Evolutionary conservation across 2,888 invertebrate species (phyloP).

Genomic region (Heliconius erato): DNA sequence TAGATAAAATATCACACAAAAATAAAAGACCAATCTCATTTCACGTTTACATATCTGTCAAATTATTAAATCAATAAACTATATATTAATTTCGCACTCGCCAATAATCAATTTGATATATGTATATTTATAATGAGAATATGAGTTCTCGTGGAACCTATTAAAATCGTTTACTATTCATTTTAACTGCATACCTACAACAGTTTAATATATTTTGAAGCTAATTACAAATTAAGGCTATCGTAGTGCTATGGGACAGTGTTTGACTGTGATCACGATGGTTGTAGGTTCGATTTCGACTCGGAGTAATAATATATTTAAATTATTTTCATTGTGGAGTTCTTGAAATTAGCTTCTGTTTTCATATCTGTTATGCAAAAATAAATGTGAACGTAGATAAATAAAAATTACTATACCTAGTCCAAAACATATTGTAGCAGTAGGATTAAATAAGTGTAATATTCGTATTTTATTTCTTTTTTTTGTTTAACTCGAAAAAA

Average conservation of each 20-base stretch:
- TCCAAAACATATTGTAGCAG: no score
- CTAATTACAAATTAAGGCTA: constrained; percentile 6
- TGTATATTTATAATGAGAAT: constrained; percentile 19
- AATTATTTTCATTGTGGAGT: no score
- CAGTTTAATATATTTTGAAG: background rate
- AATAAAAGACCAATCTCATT: background rate
- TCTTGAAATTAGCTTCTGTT: no score
- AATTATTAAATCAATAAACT: background rate
- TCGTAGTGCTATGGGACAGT: background rate
- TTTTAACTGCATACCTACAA: background rate
- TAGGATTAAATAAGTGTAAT: no score
- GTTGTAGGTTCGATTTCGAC: background rate
- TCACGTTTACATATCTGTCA: background rate
- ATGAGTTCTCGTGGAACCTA: background rate
- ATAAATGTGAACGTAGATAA: no score
- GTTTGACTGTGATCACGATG: background rate
- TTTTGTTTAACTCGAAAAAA: no score
- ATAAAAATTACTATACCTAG: no score
- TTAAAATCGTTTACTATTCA: constrained; percentile 12
- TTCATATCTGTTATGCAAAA: no score
- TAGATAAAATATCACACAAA: background rate
- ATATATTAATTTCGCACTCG: constrained; percentile 1
- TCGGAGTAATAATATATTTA: background rate
- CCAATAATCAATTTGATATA: constrained; percentile 9
- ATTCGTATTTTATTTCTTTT: no score